phyloP scores from a whole-genome alignment of 2,113 vertebrate species.

The Hypocryptadius cinnamomeus region DNA sequence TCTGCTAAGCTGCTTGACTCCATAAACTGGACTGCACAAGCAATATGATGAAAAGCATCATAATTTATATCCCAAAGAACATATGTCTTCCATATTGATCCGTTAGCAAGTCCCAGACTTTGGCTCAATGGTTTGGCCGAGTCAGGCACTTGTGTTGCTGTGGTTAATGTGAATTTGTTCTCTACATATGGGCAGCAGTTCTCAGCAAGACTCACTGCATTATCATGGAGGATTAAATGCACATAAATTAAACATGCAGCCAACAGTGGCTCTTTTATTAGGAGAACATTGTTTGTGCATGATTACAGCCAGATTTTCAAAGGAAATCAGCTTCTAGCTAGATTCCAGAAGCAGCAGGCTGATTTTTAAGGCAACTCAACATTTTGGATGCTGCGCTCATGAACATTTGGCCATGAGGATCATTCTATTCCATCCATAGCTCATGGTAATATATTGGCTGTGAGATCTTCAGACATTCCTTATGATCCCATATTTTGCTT shows the following conservation, averaged over 20 bases:
- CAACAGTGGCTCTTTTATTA: constrained; percentile 47
- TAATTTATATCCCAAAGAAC: constrained; percentile 52
- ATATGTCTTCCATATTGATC: constrained; percentile 59
- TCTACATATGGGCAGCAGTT: constrained; percentile 55
- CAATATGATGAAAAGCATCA: constrained; percentile 49
- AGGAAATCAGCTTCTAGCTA: constrained; percentile 16
- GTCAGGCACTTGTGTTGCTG: constrained; percentile 31
- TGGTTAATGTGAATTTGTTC: constrained; percentile 61
- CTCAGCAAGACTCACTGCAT: constrained; percentile 42
- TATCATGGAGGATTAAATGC: constrained; percentile 57
- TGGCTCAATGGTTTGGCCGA: constrained; percentile 38
- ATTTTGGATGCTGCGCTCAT: background rate
- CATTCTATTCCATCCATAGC: background rate
- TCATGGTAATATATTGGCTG: background rate
- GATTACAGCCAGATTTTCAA: constrained; percentile 51
- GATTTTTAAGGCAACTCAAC: background rate
- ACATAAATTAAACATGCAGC: constrained; percentile 56
- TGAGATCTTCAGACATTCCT: background rate
- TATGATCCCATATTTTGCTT: background rate
- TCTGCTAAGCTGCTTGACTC: constrained; percentile 4
- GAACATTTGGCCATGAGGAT: background rate
- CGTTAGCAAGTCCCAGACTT: constrained; percentile 27
- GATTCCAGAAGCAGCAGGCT: background rate
- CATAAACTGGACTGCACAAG: constrained; percentile 41
- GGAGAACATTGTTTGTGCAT: constrained; percentile 7